phyloP scores from a whole-genome alignment of 2,113 vertebrate species.

The Hystrix cristata region DNA sequence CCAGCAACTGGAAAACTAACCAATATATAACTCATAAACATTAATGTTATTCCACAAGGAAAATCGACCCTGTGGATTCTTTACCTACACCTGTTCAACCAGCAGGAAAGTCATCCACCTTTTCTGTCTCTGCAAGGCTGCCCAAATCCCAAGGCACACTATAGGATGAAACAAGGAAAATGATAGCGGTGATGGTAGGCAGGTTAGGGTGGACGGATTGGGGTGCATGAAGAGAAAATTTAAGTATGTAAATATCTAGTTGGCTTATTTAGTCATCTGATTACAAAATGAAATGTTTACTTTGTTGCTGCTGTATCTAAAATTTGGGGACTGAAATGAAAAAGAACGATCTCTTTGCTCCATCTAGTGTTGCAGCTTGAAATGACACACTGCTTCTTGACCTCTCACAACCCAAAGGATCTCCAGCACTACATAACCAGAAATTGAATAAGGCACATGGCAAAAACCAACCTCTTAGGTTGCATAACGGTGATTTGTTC shows the following conservation, averaged over 20 bases:
- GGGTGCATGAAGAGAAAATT: neutral
- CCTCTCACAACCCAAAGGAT: neutral
- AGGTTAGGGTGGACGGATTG: neutral
- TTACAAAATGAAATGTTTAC: neutral
- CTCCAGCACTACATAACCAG: neutral
- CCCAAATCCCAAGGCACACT: neutral
- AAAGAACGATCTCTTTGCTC: neutral
- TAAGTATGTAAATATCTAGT: neutral
- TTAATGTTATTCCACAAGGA: neutral
- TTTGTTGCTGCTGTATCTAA: neutral
- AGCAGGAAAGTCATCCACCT: rapidly evolving
- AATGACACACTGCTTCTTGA: neutral
- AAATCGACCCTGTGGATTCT: rapidly evolving
- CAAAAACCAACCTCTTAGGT: neutral
- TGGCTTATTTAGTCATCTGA: neutral
- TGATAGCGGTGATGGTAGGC: neutral
- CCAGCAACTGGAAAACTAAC: neutral
- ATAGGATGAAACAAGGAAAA: neutral
- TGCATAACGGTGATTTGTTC: neutral
- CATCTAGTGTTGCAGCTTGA: conserved; percentile 58
- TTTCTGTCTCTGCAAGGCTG: neutral
- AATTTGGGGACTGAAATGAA: rapidly evolving
- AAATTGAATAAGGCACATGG: neutral
- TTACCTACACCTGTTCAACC: no score
- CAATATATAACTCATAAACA: neutral